Conservation (phyloP, 1,140 invertebrate species). For the Microvelia longipes region DNA sequence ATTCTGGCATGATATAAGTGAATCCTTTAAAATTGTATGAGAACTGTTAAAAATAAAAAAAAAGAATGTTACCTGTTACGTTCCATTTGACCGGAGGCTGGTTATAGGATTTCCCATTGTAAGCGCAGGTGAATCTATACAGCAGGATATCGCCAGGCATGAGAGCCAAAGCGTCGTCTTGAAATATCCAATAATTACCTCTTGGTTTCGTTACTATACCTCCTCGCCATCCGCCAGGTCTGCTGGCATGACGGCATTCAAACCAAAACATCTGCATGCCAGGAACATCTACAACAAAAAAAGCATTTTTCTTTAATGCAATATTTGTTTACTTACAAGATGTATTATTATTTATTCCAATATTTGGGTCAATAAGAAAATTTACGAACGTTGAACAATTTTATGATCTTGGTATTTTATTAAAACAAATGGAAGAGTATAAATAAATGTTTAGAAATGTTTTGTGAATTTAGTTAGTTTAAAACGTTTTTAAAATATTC, state of each 20-base stretch:
- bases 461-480: no score
- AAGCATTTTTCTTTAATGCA: background rate
- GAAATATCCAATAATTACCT: background rate
- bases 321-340: no score
- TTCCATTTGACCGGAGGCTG: background rate
- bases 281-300: background rate
- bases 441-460: no score
- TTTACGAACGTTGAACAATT: no score
- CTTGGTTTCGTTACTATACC: background rate
- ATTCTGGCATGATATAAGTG: no score
- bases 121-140: background rate
- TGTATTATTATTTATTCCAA: no score
- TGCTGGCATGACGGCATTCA: background rate
- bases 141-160: background rate
- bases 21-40: no score
- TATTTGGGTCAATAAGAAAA: no score
- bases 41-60: no score
- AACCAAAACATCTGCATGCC: slow-evolving; percentile 1
- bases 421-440: no score
- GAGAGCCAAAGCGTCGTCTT: background rate
- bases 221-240: background rate
- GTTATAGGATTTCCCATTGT: background rate
- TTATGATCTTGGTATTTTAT: no score
- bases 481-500: no score
- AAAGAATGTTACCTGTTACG: slow-evolving; percentile 2